Base-by-base conservation (phyloP, 2,888 invertebrate genomes). In the Eurytoma adleriae region DNA sequence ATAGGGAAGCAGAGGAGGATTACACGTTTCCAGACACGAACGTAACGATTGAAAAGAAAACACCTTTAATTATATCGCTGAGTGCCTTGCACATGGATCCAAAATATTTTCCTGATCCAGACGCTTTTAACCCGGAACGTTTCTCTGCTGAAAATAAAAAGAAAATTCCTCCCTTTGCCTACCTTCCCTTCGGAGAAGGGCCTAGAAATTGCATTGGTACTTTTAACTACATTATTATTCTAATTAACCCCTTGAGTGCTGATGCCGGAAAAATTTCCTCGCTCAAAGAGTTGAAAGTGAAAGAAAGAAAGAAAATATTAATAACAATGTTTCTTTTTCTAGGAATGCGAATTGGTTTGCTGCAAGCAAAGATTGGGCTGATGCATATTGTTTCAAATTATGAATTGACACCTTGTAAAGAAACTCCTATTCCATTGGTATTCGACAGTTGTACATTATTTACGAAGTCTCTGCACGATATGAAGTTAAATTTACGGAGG, bases 101-200 rank as follows among this genome's bases (percentile, higher is more conserved):
- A 1, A 81, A 88, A 61, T 89, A 89, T 75, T 92, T 85, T 72
- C 89, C 91, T 0, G 85, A 91, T 70, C 91, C 92, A 0, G 83
- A 89, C 0, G 86, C 85, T 70, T 92, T 89, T 82, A 88, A 92
- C 83, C 92, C 92, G 0, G 90, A 91, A 56, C 84, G 91, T 74
- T 91, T 91, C 83, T 86, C 82, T 4, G 86, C 86, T 0, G 89
- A 90, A 59, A 89, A 88, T 20, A 90, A 90, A 79, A 85, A 82
- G 5, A 82, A 83, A 0, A 85, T 87, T 27, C 85, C 84, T 12
- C 24, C 86, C 3, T 88, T 80, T 67, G 83, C 83, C 7, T 90
- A 87, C 71, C 79, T 91, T 61, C 90, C 90, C 0, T 90, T 91
- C 50, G 90, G 91, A 0, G 89, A 89, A 1, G 90, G 91, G 4